phyloP scores from a whole-genome alignment of 1,140 invertebrate genomes.

The Ceratosolen solmsi region DNA sequence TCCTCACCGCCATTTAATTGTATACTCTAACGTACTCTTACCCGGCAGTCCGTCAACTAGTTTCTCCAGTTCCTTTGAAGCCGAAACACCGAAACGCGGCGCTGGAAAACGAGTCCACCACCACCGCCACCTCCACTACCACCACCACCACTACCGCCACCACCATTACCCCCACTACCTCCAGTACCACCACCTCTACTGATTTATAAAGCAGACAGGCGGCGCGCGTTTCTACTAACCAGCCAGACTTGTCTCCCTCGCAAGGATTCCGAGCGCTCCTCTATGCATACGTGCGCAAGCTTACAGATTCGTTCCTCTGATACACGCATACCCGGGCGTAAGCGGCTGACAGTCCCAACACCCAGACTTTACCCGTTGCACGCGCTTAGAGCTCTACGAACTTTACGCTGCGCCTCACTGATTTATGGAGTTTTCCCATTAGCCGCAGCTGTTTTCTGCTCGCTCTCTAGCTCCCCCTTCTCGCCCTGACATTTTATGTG shows the following conservation, averaged over 20 bases:
- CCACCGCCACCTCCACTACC: not conserved
- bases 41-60: slow-evolving; percentile 15
- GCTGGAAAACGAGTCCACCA: slow-evolving; percentile 6
- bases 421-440: slow-evolving; percentile 53
- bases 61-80: not conserved
- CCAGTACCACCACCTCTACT: not conserved
- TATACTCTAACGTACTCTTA: not conserved
- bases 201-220: not conserved
- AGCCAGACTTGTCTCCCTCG: not conserved
- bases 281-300: no score
- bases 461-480: not conserved
- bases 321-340: not conserved
- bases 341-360: not conserved
- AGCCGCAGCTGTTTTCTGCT: slow-evolving; percentile 46
- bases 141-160: not conserved
- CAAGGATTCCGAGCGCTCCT: not conserved
- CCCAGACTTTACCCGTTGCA: not conserved
- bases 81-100: not conserved
- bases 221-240: not conserved
- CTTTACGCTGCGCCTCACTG: slow-evolving; percentile 18
- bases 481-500: not conserved
- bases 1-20: slow-evolving; percentile 42
- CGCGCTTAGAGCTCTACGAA: slow-evolving; percentile 11
- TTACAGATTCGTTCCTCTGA: no score
- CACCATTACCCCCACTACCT: not conserved